These are phyloP conservation scores for Microchirus variegatus DNA, from an alignment of 2,797 vertebrate species.

Conservation along the genomic window DNA sequence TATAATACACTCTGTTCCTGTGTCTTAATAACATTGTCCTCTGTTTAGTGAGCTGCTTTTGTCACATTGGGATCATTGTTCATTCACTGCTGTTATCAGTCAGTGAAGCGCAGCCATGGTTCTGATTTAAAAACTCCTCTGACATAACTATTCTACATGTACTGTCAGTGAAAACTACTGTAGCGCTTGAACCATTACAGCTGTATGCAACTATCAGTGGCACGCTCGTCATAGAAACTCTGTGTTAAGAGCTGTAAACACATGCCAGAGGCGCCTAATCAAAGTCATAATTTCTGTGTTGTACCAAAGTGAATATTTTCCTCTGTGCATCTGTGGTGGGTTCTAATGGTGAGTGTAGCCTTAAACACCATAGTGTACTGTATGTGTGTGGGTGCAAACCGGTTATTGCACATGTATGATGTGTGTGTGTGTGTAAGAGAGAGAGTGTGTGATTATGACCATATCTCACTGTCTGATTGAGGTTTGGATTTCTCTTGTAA, in stretches of 20 bases:
- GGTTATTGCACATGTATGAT: conserved; percentile 17
- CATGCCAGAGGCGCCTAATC: conserved; percentile 28
- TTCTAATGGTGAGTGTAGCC: conserved; percentile 37
- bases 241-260: conserved; percentile 43
- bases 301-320: conserved; percentile 73
- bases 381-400: conserved; percentile 18
- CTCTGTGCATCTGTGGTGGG: conserved; percentile 39
- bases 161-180: conserved; percentile 29
- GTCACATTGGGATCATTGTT: conserved; percentile 25
- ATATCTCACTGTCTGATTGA: conserved; percentile 40
- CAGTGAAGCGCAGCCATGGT: conserved; percentile 15
- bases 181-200: conserved; percentile 50
- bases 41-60: conserved; percentile 13
- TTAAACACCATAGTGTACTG: conserved; percentile 31
- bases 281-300: conserved; percentile 39
- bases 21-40: conserved; percentile 21
- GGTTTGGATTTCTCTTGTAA: conserved; percentile 66
- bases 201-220: conserved; percentile 61
- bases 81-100: conserved; percentile 31
- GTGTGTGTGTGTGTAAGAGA: not conserved
- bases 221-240: conserved; percentile 58
- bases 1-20: not conserved
- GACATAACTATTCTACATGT: conserved; percentile 29
- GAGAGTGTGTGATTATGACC: conserved; percentile 2
- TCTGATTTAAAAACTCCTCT: conserved; percentile 22